These are phyloP conservation scores for Myotis vivesi DNA, from an alignment of 2,797 vertebrate genomes.

Conservation along the genomic window DNA sequence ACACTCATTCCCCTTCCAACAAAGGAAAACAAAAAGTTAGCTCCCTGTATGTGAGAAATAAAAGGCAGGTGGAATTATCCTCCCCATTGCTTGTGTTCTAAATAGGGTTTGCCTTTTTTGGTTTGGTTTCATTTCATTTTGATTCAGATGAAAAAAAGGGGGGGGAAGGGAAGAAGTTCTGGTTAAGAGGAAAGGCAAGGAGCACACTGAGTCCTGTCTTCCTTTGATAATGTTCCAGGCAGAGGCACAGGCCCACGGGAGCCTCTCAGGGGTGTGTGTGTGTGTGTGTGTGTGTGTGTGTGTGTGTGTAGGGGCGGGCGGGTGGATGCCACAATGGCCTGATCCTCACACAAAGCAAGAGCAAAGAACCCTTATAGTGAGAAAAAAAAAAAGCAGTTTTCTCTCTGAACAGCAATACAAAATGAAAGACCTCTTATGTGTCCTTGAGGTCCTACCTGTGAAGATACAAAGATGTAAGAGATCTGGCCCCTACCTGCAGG, in stretches of 20 bases:
- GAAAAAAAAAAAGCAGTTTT: background rate
- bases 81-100: background rate
- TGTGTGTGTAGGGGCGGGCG: too few species aligned
- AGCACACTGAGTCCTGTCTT: background rate
- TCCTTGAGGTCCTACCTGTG: background rate
- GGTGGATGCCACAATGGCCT: background rate
- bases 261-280: background rate
- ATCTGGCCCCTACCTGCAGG: too few species aligned
- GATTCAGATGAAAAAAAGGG: background rate
- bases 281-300: too few species aligned
- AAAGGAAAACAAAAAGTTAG: background rate
- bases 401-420: background rate
- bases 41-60: background rate
- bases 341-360: background rate
- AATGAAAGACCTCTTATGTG: background rate
- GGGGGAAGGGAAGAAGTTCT: background rate
- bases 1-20: background rate
- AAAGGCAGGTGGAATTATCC: background rate
- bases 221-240: background rate
- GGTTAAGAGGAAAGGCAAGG: background rate
- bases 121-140: background rate
- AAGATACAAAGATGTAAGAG: background rate
- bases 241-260: background rate
- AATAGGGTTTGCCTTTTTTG: background rate
- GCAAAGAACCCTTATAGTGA: background rate